phyloP scores from a whole-genome alignment of 2,888 invertebrate species.

The Laspeyria flexula region DNA sequence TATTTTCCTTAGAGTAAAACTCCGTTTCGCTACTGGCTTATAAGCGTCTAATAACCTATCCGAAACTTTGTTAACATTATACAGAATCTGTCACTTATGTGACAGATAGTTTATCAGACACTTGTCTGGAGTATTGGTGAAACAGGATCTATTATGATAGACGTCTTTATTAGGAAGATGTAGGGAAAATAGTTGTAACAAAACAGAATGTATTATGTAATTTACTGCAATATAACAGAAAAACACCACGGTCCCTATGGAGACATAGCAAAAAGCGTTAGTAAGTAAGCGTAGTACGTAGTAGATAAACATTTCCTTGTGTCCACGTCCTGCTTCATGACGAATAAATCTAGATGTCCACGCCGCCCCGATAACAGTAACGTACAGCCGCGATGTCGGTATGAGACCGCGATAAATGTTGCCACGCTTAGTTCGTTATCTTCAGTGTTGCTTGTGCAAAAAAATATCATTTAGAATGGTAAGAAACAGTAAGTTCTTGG shows the following conservation, averaged over 20 bases:
- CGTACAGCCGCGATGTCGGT: slow-evolving; percentile 56
- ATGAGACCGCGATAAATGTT: slow-evolving; percentile 56
- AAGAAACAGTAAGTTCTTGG: slow-evolving; percentile 19
- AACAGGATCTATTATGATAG: too few relatives aligned
- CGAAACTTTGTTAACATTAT: too few relatives aligned
- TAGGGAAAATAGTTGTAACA: background rate
- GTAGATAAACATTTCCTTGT: slow-evolving; percentile 76
- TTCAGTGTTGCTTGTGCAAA: slow-evolving; percentile 42
- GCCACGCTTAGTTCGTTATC: slow-evolving; percentile 55
- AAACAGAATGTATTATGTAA: background rate
- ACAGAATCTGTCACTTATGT: too few relatives aligned
- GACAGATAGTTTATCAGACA: too few relatives aligned
- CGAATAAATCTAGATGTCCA: slow-evolving; percentile 77
- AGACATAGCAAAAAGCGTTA: slow-evolving; percentile 48
- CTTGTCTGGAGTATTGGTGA: too few relatives aligned
- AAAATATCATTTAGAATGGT: slow-evolving; percentile 29
- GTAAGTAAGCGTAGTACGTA: slow-evolving; percentile 57
- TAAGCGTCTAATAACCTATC: too few relatives aligned
- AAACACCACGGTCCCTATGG: slow-evolving; percentile 28
- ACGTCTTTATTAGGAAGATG: too few relatives aligned
- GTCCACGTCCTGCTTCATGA: slow-evolving; percentile 67
- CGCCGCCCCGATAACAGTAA: slow-evolving; percentile 60
- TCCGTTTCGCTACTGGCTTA: too few relatives aligned
- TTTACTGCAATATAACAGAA: slow-evolving; percentile 12
- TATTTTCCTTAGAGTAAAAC: too few relatives aligned